These are phyloP conservation scores for Heliconius melpomene DNA, from an alignment of 1,140 invertebrate species.

Conservation along the genomic window DNA sequence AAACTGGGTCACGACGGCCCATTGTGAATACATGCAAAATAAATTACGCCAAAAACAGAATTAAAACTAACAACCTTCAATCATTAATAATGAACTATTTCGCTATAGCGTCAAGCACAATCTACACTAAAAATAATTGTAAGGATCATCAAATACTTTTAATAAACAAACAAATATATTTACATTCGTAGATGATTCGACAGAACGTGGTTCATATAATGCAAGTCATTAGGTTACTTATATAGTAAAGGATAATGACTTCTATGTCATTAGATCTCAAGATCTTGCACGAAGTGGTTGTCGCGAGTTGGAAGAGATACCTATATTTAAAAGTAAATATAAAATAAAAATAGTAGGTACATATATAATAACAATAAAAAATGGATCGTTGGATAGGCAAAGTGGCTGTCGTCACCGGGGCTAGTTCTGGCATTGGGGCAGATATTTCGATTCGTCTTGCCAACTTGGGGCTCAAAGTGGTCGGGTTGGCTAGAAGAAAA, in stretches of 20 bases:
- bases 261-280: background rate
- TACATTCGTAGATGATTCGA: background rate
- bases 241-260: background rate
- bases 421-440: slow-evolving; percentile 1
- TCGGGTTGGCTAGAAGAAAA: slow-evolving; percentile 5
- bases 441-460: background rate
- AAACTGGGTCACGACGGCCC: no score
- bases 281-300: background rate
- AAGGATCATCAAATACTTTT: background rate
- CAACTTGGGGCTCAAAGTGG: background rate
- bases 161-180: background rate
- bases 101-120: background rate
- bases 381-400: slow-evolving; percentile 7
- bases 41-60: no score
- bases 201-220: background rate
- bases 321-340: background rate
- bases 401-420: background rate
- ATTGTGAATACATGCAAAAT: no score
- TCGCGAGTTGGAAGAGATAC: background rate
- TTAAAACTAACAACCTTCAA: no score
- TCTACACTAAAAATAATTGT: background rate
- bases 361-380: no score
- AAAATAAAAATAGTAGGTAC: background rate
- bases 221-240: background rate
- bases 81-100: background rate